Base-by-base conservation (phyloP, 2,888 invertebrate genomes). In the Limenitis camilla region DNA sequence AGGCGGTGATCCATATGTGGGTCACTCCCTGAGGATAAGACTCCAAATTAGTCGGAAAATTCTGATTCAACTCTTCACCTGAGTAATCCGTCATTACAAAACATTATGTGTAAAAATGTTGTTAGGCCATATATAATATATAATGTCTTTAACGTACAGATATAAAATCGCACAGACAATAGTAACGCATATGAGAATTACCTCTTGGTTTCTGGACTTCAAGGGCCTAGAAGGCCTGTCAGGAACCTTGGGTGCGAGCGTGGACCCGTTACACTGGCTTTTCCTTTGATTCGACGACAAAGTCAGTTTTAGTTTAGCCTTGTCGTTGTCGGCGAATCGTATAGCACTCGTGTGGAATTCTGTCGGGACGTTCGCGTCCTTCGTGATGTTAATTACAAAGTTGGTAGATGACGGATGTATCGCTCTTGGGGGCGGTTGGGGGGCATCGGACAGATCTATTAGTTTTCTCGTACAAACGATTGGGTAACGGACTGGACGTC, bases 311-410 rank as follows among this genome's bases (percentile, higher is more conserved):
- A 85, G 65, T 62, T 78, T 79, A 42, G 78, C 77, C 67, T 81
- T 84, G 62, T 84, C 83, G 52, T 71, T 76, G 53, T 79, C 81
- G 30, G 80, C 74, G 74, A 86, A 83, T 56, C 76, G 68, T 60
- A 86, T 90, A 63, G 75, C 88, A 88, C 75, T 75, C 71, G 89
- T 83, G 60, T 78, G 81, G 68, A 74, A 86, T 68, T 76, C 71
- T 60, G 74, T 65, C 58, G 72, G 62, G 51, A 72, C 56, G 53
- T 66, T 64, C 54, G 67, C 69, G 58, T 78, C 77, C 69, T 79
- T 80, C 51, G 76, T 82, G 62, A 82, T 81, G 70, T 82, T 81
- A 70, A 78, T 83, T 70, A 82, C 73, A 71, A 83, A 85, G 59
- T 80, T 66, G 61, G 74, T 73, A 42, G 69, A 67, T 52, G 71